Evolutionary conservation across 2,888 invertebrate genomes (phyloP).

Genomic region (Volucella inanis): DNA sequence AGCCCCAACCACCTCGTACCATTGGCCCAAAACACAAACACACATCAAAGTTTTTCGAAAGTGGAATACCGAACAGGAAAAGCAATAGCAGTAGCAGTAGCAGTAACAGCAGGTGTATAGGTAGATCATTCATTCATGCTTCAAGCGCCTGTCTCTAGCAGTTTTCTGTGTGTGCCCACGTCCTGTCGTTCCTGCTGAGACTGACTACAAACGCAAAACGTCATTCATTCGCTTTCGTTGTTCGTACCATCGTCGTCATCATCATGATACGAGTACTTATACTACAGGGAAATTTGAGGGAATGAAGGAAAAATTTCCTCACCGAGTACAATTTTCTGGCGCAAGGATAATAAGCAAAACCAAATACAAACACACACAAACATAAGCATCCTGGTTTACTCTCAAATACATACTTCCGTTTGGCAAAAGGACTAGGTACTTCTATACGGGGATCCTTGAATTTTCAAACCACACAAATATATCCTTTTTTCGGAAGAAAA

Average conservation of each 20-base stretch:
- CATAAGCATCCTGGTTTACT: slow-evolving; percentile 26
- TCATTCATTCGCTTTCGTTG: slow-evolving; percentile 71
- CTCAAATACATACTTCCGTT: slow-evolving; percentile 43
- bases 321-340: slow-evolving; percentile 52
- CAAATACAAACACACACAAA: slow-evolving; percentile 40
- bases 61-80: slow-evolving; percentile 43
- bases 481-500: slow-evolving; percentile 45
- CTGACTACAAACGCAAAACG: slow-evolving; percentile 71
- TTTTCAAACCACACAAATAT: slow-evolving; percentile 55
- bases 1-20: not conserved
- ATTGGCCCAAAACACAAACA: slow-evolving; percentile 45
- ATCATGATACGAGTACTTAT: not conserved
- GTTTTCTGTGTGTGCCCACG: slow-evolving; percentile 37
- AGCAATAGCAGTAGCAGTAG: slow-evolving; percentile 2
- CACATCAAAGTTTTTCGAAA: slow-evolving; percentile 35
- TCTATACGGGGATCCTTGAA: slow-evolving; percentile 54
- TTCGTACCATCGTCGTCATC: slow-evolving; percentile 28
- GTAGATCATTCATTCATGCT: slow-evolving; percentile 73
- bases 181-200: slow-evolving; percentile 43
- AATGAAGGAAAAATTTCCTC: slow-evolving; percentile 22
- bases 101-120: slow-evolving; percentile 67
- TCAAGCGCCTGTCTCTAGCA: slow-evolving; percentile 51
- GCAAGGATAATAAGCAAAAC: slow-evolving; percentile 65
- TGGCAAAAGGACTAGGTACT: slow-evolving; percentile 29
- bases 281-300: slow-evolving; percentile 41